Evolutionary conservation across 2,797 vertebrate genomes (phyloP).

Genomic region (Danio jaintianensis): DNA sequence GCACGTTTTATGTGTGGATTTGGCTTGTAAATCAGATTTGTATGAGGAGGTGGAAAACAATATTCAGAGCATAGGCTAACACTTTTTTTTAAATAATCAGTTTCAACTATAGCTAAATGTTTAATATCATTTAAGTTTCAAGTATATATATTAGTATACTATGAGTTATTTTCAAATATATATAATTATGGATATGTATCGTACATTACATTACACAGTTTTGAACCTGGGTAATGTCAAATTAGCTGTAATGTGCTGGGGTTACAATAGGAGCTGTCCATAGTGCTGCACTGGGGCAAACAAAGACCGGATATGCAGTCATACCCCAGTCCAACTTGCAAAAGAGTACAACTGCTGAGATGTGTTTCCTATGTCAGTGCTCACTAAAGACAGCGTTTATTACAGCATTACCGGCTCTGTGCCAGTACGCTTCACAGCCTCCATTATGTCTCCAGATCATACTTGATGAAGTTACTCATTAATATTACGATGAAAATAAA

Average conservation of each 20-base stretch:
- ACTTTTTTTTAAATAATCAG: background rate
- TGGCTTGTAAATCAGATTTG: constrained; percentile 6
- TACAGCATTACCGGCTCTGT: constrained; percentile 23
- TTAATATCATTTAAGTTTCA: too few species aligned
- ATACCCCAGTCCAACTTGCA: constrained; percentile 52
- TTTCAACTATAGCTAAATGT: background rate
- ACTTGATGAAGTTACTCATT: constrained; percentile 21
- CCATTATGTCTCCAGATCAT: background rate
- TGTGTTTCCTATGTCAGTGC: background rate
- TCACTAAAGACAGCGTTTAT: constrained; percentile 40
- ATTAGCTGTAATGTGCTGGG: constrained; percentile 39
- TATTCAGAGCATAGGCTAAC: constrained; percentile 17
- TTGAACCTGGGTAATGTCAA: background rate
- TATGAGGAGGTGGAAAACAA: constrained; percentile 43
- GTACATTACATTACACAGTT: background rate
- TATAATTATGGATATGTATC: background rate
- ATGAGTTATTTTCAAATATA: background rate
- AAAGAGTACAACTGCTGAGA: constrained; percentile 49
- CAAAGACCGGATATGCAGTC: constrained; percentile 62
- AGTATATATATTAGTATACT: background rate
- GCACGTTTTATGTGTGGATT: background rate
- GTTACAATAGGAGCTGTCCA: constrained; percentile 75
- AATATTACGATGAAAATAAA: constrained; percentile 6
- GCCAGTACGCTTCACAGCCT: background rate
- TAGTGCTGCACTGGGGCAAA: constrained; percentile 75